Conservation (phyloP, 1,140 invertebrate genomes). For the Lucilia cuprina region DNA sequence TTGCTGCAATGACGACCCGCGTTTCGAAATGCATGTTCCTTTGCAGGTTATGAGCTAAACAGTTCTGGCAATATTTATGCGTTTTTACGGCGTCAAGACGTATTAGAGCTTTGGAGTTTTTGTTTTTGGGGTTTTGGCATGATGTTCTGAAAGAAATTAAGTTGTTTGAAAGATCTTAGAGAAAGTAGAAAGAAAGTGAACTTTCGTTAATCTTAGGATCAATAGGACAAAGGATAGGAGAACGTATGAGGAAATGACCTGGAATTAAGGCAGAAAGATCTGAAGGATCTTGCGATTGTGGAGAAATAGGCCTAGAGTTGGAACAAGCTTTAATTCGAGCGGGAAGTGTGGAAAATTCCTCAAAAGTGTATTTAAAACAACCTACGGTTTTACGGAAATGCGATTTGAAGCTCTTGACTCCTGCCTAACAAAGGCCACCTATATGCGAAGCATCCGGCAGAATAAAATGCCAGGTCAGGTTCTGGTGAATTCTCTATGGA, state of each 20-base stretch:
- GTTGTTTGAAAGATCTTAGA: no score
- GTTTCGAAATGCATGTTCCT: neutral
- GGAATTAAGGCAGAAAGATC: no score
- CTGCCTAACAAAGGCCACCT: neutral
- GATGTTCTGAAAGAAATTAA: no score
- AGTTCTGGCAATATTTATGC: no score
- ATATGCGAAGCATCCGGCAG: neutral
- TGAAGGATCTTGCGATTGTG: no score
- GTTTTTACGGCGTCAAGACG: no score
- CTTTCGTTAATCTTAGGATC: constrained; percentile 16
- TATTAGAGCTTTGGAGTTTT: no score
- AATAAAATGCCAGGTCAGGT: neutral
- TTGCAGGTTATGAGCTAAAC: no score
- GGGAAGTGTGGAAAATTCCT: constrained; percentile 5
- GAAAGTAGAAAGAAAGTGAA: neutral
- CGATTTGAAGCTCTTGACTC: neutral
- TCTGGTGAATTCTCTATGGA: neutral
- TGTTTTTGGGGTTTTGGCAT: no score
- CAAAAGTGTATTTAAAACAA: constrained; percentile 5
- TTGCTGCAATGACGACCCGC: no score
- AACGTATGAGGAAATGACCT: constrained; percentile 32
- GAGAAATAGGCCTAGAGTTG: no score
- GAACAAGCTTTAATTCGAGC: neutral
- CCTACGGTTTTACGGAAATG: neutral
- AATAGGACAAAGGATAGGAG: constrained; percentile 27